Percentiles rank a stretch among this genome's conserved stretches.
Evolutionary conservation across 2,888 invertebrate genomes (phyloP).

Genomic region (Pilophorus perplexus): DNA sequence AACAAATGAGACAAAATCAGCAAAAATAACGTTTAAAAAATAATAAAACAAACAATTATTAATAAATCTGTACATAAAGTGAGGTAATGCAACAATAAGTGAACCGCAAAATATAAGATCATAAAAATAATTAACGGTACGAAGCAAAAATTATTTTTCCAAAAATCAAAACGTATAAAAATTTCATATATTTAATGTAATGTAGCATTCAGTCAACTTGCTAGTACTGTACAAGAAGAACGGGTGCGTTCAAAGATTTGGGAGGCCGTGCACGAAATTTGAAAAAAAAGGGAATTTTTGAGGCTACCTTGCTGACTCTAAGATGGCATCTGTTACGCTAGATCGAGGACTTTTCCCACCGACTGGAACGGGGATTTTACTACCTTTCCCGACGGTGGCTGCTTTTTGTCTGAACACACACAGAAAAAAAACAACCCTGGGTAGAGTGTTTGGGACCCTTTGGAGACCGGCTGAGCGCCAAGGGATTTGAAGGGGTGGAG

Average conservation of each 20-base stretch:
- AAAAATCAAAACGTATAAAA: too few relatives aligned
- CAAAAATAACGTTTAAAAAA: too few relatives aligned
- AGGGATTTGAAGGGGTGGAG: too few relatives aligned
- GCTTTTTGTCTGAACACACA: conserved; percentile 43
- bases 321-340: conserved; percentile 55
- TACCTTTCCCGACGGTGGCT: conserved; percentile 52
- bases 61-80: too few relatives aligned
- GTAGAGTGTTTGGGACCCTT: neutral
- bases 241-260: neutral
- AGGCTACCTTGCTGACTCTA: conserved; percentile 49
- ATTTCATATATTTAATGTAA: too few relatives aligned
- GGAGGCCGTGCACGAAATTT: conserved; percentile 11
- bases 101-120: too few relatives aligned
- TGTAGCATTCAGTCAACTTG: neutral
- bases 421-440: neutral
- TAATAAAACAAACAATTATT: too few relatives aligned
- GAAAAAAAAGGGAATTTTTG: conserved; percentile 3
- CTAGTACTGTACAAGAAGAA: neutral
- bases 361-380: conserved; percentile 67
- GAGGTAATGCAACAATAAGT: too few relatives aligned
- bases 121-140: too few relatives aligned
- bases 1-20: too few relatives aligned
- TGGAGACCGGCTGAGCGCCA: too few relatives aligned
- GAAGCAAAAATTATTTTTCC: too few relatives aligned
- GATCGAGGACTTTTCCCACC: conserved; percentile 64